A percentile compares a stretch with the other conserved stretches of the same genome.
Evolutionary conservation across 1,140 invertebrate species (phyloP).

Genomic region (Monochamus saltuarius): DNA sequence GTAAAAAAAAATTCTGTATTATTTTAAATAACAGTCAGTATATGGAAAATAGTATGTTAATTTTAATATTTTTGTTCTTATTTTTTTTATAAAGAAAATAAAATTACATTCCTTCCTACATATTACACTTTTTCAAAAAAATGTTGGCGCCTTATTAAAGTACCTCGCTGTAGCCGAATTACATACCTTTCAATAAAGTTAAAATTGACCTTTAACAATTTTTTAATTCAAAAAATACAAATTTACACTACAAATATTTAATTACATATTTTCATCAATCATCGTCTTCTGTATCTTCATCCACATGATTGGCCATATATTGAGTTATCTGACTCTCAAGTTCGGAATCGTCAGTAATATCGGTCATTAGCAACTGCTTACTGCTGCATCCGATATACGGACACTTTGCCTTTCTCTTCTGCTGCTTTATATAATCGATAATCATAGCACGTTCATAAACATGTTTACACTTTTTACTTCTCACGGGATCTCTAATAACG

Average conservation of each 20-base stretch:
- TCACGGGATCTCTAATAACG: conserved; percentile 35
- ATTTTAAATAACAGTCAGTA: too few relatives aligned
- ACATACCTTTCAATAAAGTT: too few relatives aligned
- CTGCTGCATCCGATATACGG: conserved; percentile 43
- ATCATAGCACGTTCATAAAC: conserved; percentile 39
- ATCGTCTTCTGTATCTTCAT: conserved; percentile 14
- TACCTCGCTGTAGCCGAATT: too few relatives aligned
- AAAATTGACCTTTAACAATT: too few relatives aligned
- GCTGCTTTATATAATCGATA: conserved; percentile 37
- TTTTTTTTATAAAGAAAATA: too few relatives aligned
- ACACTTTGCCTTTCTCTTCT: conserved; percentile 37
- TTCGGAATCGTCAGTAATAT: conserved; percentile 33
- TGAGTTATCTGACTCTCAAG: conserved; percentile 28
- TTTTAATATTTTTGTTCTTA: too few relatives aligned
- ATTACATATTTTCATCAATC: not conserved
- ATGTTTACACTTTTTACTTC: conserved; percentile 38
- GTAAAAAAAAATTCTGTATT: not conserved
- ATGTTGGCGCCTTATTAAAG: too few relatives aligned
- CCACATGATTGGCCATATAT: conserved; percentile 19
- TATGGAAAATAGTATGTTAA: too few relatives aligned
- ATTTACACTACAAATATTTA: too few relatives aligned
- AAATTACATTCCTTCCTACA: too few relatives aligned
- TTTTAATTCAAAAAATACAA: too few relatives aligned
- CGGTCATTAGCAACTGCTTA: conserved; percentile 24
- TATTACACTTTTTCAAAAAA: too few relatives aligned